These are phyloP conservation scores for Drosophila infuscata DNA, from an alignment of 2,888 invertebrate species.

Conservation along the genomic window DNA sequence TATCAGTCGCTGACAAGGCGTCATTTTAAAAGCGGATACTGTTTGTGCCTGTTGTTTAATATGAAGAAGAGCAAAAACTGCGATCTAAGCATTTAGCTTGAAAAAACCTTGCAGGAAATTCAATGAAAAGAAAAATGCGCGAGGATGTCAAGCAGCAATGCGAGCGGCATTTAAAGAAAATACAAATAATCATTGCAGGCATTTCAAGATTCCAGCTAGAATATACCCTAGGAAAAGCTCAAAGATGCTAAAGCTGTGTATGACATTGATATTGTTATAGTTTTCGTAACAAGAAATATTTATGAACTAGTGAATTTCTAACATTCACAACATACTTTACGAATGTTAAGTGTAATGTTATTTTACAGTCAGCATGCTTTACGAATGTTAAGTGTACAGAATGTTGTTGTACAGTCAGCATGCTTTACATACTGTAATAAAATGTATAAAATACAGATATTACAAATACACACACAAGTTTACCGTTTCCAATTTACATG, in stretches of 20 bases:
- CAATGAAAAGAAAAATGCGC: constrained; percentile 36
- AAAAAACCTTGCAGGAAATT: constrained; percentile 49
- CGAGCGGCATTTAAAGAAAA: constrained; percentile 34
- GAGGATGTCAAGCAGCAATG: constrained; percentile 45
- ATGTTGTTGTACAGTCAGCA: too few relatives aligned
- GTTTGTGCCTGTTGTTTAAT: neutral
- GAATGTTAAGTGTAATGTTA: neutral
- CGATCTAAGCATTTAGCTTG: constrained; percentile 30
- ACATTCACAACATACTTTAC: neutral
- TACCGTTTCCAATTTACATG: neutral
- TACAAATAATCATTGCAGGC: constrained; percentile 13
- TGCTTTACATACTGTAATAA: neutral
- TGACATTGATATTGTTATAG: neutral
- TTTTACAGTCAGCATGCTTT: too few relatives aligned
- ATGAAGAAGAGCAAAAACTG: constrained; percentile 19
- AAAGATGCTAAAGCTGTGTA: neutral
- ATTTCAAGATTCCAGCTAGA: neutral
- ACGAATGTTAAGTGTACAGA: neutral
- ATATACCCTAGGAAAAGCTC: constrained; percentile 15
- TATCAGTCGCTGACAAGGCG: constrained; percentile 63
- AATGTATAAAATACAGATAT: neutral
- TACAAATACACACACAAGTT: neutral
- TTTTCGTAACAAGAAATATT: too few relatives aligned
- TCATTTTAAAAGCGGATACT: constrained; percentile 38
- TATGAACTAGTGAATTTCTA: neutral